Evolutionary conservation across 2,888 invertebrate genomes (phyloP), one percentile per base, ranked within the genome.

Genomic region (Serripes groenlandicus): DNA sequence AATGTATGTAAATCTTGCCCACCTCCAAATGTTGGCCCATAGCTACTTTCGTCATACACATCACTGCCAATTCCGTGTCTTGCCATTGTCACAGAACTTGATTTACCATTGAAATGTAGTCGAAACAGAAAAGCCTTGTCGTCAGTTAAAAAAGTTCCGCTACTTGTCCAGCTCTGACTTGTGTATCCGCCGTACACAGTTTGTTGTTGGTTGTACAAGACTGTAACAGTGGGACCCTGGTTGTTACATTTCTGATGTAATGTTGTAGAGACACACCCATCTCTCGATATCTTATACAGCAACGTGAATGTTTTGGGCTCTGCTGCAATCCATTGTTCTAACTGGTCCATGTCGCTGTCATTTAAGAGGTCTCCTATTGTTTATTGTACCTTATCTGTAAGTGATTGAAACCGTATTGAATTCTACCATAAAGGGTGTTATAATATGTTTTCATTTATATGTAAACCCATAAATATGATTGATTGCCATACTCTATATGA

Each of bases 151-250:
- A 64, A 78, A 3, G 18, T 42, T 18, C 42, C 28, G 3, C 18
- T 42, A 37, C 60, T 37, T 0, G 32, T 60, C 89, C 89, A 89
- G 64, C 30, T 80, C 30, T 32, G 23, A 21, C 73, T 34, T 11
- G 81, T 78, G 70, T 86, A 89, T 2, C 87, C 89, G 21, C 89
- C 89, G 60, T 83, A 89, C n/a, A 89, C 77, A 54, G 52, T 70
- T 30, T 18, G 18, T 23, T 32, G 32, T 56, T 56, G 32, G 56
- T 71, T 54, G 32, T 34, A 56, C 54, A 56, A 23, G 9, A 71
- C 34, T 2, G 71, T 71, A 3, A 54, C 56, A n/a, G 71, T 54
- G n/a, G 71, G 23, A 21, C 71, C 71, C 21, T 71, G 56, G 62
- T 62, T 62, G 34, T 62, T 21, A 62, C 62, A 62, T 34, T 30